A percentile compares a stretch with the other conserved stretches of the same genome.
Conservation (phyloP, 1,140 invertebrate genomes). For the Aphaenogaster floridana region DNA sequence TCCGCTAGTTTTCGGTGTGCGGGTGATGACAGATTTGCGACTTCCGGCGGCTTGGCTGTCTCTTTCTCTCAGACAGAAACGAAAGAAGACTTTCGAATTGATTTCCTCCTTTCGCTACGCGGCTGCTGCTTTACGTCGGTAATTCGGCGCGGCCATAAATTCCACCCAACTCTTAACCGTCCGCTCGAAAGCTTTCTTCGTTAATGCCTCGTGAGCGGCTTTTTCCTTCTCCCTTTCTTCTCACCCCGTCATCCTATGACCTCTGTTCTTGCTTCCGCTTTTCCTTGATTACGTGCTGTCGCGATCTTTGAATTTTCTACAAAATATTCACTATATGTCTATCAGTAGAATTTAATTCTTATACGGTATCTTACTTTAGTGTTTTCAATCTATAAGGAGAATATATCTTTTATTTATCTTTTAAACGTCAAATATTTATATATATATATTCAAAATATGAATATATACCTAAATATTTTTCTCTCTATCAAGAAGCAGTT, state of each 20-base stretch:
- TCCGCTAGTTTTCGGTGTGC: constrained; percentile 39
- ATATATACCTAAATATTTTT: background rate
- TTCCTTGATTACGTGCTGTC: background rate
- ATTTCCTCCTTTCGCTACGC: constrained; percentile 72
- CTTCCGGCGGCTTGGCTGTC: constrained; percentile 45
- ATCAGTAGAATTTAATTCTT: constrained; percentile 66
- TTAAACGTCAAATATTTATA: background rate
- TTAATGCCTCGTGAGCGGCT: constrained; percentile 68
- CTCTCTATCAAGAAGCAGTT: background rate
- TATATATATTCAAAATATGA: background rate
- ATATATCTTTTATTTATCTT: background rate
- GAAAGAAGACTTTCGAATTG: constrained; percentile 68
- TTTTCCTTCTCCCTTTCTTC: background rate
- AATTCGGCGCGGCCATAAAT: constrained; percentile 73
- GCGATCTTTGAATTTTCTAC: constrained; percentile 51
- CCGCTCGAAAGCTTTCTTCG: constrained; percentile 75
- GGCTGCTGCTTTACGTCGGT: constrained; percentile 72
- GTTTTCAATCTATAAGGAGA: background rate
- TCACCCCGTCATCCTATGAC: background rate
- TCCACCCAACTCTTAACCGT: constrained; percentile 71
- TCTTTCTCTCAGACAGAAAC: constrained; percentile 49
- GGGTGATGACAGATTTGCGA: constrained; percentile 67
- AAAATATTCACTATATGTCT: background rate
- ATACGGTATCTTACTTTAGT: background rate
- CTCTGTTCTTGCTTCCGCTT: background rate